A percentile compares a stretch with the other conserved stretches of the same genome.
Evolutionary conservation across 2,888 invertebrate species (phyloP).

Genomic region (Noctuana brunneofusca): DNA sequence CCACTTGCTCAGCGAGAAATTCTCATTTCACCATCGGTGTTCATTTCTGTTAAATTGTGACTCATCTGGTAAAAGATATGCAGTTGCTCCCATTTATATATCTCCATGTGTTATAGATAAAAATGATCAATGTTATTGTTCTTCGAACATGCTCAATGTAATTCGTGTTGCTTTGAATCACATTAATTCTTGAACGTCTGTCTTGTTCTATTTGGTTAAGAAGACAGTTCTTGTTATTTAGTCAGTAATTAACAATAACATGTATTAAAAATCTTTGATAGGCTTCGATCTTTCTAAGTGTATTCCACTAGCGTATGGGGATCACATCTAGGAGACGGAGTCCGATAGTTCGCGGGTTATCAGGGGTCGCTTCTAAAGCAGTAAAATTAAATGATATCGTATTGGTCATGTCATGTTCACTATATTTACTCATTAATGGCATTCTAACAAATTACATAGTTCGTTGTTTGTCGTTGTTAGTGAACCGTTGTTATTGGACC

Average conservation of each 20-base stretch:
- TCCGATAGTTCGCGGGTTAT: slow-evolving; percentile 76
- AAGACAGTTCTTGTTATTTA: too few relatives aligned
- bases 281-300: not conserved
- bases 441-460: slow-evolving; percentile 68
- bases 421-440: slow-evolving; percentile 76
- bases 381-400: slow-evolving; percentile 81
- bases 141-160: slow-evolving; percentile 9
- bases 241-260: too few relatives aligned
- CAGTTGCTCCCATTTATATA: slow-evolving; percentile 33
- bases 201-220: slow-evolving; percentile 4
- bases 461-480: slow-evolving; percentile 49
- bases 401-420: slow-evolving; percentile 71
- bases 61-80: slow-evolving; percentile 38
- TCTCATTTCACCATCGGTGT: slow-evolving; percentile 35
- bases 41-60: slow-evolving; percentile 37
- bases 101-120: slow-evolving; percentile 33
- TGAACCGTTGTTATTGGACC: slow-evolving; percentile 3
- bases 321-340: slow-evolving; percentile 70
- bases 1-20: slow-evolving; percentile 32
- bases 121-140: slow-evolving; percentile 32
- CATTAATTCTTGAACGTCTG: slow-evolving; percentile 36
- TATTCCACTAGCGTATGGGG: slow-evolving; percentile 51
- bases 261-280: not conserved
- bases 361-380: slow-evolving; percentile 78
- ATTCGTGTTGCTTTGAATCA: slow-evolving; percentile 12